Conservation (phyloP, 2,113 vertebrate genomes). For the Phrynosoma platyrhinos region DNA sequence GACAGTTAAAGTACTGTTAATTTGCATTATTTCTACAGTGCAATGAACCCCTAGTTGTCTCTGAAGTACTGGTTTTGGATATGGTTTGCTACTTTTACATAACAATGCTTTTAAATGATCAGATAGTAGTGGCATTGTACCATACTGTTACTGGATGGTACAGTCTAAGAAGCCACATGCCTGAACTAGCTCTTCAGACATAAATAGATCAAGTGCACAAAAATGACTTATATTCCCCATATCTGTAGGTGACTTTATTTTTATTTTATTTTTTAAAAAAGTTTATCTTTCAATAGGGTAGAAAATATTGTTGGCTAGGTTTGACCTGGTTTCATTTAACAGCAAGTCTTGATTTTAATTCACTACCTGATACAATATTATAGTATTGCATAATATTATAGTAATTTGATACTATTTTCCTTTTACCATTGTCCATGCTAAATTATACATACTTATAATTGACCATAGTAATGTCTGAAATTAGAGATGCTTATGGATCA, state of each 20-base stretch:
- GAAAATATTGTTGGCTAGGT: neutral
- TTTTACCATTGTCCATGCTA: neutral
- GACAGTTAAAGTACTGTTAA: too few relatives aligned
- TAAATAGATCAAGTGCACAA: too few relatives aligned
- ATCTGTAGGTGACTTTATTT: too few relatives aligned
- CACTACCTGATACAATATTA: neutral
- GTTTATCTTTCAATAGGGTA: too few relatives aligned
- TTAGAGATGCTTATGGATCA: neutral
- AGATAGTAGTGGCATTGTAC: neutral
- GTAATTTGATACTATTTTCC: neutral
- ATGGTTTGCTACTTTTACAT: constrained; percentile 15
- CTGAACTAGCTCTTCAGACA: neutral
- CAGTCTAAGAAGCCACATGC: neutral
- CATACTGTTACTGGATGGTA: neutral
- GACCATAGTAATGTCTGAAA: neutral
- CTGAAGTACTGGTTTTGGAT: constrained; percentile 4
- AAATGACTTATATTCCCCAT: too few relatives aligned
- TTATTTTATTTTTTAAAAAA: too few relatives aligned
- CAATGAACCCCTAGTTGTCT: neutral
- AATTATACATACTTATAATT: neutral
- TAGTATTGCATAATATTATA: neutral
- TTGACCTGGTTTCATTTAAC: neutral
- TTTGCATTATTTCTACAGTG: too few relatives aligned
- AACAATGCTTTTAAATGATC: neutral
- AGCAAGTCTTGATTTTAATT: neutral